Evolutionary conservation across 2,113 vertebrate species (phyloP), one percentile per base, ranked within the genome.

Genomic region (Xiphophorus maculatus): DNA sequence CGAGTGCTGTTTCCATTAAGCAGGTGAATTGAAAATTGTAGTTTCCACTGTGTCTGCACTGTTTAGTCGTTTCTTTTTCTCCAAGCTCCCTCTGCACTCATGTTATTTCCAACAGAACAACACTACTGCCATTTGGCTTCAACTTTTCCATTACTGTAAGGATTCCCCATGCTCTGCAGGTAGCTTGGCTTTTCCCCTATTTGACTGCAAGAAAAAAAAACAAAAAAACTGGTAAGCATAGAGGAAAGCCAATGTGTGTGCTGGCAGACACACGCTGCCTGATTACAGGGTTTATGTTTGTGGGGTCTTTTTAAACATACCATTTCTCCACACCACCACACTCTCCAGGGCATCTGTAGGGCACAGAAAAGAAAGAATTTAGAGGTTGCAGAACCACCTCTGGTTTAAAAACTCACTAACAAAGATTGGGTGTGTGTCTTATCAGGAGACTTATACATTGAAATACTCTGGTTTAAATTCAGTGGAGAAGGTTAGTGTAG

Each of bases 61-160:
- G 13, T 73, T 42, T 28, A 63, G 22, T 61, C 35, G 42, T 51
- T 44, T 51, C 13, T 78, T 64, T 78, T 7, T 35, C 40, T 72
- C 42, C 71, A 44, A 12, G 13, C 33, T 71, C 64, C 25, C 54
- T 73, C 60, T 74, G 73, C 37, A 66, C 58, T 69, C 25, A 35
- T 74, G 76, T 71, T 77, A 81, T 77, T 88, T 84, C 44, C 69
- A 77, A 63, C 75, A 71, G 63, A 86, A 81, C 73, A 80, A 74
- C 42, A 72, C 42, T 42, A 77, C 83, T 88, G 77, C 79, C 84
- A 61, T 71, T 79, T 75, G 87, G 58, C 42, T 65, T 80, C 54
- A 73, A 83, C 73, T 84, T 89, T 88, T 87, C 74, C 74, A 78
- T 89, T 82, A 73, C 65, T 82, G 54, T 37, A 19, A 71, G 71